phyloP scores from a whole-genome alignment of 2,113 vertebrate species.

The Pimephales promelas region DNA sequence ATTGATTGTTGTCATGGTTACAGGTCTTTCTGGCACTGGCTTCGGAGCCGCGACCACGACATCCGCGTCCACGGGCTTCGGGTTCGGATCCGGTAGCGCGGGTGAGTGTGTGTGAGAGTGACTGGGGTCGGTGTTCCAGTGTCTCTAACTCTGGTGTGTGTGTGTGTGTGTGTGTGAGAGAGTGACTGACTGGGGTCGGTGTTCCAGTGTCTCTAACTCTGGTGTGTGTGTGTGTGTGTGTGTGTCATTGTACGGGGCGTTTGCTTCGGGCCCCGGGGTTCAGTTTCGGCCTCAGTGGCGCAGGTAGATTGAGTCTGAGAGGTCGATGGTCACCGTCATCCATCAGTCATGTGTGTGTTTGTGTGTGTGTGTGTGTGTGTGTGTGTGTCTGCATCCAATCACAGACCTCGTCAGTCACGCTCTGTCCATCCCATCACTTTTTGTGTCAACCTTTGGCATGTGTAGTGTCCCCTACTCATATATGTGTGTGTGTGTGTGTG shows the following conservation, averaged over 20 bases:
- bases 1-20: constrained; percentile 5
- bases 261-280: constrained; percentile 93
- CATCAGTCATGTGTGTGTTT: neutral
- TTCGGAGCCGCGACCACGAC: constrained; percentile 76
- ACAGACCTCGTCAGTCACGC: neutral
- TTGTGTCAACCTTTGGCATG: neutral
- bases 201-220: neutral
- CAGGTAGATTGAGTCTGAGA: constrained; percentile 82
- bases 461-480: neutral
- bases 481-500: constrained; percentile 39
- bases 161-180: neutral
- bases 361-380: no score
- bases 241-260: constrained; percentile 76
- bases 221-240: constrained; percentile 47
- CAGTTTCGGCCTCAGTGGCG: constrained; percentile 92
- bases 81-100: constrained; percentile 75
- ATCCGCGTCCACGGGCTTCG: constrained; percentile 75
- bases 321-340: constrained; percentile 22
- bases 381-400: neutral
- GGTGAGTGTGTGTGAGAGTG: constrained; percentile 61
- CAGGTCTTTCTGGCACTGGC: constrained; percentile 74
- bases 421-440: neutral
- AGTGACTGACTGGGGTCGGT: no score
- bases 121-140: no score
- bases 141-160: no score